Conservation (phyloP, 2,797 vertebrate genomes). For the Gambusia yucatana region DNA sequence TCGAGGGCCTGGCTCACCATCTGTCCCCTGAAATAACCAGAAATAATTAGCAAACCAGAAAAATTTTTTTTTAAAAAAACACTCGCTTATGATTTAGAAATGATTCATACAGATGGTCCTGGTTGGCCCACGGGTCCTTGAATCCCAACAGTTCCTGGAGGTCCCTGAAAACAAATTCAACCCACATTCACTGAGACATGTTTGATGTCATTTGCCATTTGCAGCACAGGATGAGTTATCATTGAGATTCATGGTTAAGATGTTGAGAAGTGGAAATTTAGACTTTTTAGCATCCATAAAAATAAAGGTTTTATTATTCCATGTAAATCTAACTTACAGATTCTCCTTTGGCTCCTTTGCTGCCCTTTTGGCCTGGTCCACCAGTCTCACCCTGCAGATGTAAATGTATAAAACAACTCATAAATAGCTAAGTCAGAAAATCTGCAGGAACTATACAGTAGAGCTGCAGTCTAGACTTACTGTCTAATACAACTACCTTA, state of each 20-base stretch:
- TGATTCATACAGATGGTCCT: slow-evolving; percentile 82
- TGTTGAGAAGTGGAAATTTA: neutral
- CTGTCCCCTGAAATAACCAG: slow-evolving; percentile 81
- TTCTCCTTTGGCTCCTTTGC: slow-evolving; percentile 93
- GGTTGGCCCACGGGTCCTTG: slow-evolving; percentile 89
- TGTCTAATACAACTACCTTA: slow-evolving; percentile 82
- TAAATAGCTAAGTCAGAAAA: slow-evolving; percentile 7
- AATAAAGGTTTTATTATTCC: neutral
- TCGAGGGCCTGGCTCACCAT: slow-evolving; percentile 89
- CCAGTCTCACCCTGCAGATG: slow-evolving; percentile 88
- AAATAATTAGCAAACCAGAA: slow-evolving; percentile 8
- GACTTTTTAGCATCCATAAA: neutral
- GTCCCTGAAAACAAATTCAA: slow-evolving; percentile 81
- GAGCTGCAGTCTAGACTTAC: neutral
- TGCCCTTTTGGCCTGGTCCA: slow-evolving; percentile 90
- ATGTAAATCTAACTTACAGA: slow-evolving; percentile 78
- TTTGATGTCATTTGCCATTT: slow-evolving; percentile 33
- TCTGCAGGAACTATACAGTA: neutral
- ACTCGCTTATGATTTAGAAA: neutral
- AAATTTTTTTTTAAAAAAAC: neutral
- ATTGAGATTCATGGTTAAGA: slow-evolving; percentile 23
- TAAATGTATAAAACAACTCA: slow-evolving; percentile 10
- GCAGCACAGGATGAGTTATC: slow-evolving; percentile 19
- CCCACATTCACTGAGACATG: slow-evolving; percentile 4
- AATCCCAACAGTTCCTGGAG: slow-evolving; percentile 85